Conservation (phyloP, 2,797 vertebrate genomes). For the Pagetopsis macropterus region DNA sequence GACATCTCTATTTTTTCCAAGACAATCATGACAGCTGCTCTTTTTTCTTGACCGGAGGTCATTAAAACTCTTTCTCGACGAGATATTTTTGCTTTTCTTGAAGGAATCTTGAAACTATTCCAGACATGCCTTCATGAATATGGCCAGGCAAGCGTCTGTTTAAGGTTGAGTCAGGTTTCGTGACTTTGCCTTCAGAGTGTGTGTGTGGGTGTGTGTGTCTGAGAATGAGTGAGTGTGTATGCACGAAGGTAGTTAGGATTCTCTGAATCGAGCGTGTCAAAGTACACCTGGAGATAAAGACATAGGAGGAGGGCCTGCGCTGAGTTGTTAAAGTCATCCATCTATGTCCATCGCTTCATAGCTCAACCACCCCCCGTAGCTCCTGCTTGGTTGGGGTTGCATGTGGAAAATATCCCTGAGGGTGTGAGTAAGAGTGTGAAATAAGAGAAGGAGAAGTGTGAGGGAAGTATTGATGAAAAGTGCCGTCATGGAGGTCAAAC, state of each 20-base stretch:
- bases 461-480: slow-evolving; percentile 12
- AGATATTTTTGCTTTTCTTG: slow-evolving; percentile 30
- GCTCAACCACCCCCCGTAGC: slow-evolving; percentile 14
- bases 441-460: neutral
- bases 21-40: slow-evolving; percentile 21
- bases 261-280: slow-evolving; percentile 69
- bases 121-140: slow-evolving; percentile 48
- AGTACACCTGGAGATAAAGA: slow-evolving; percentile 70
- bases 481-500: slow-evolving; percentile 18
- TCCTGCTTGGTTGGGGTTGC: slow-evolving; percentile 21
- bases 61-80: slow-evolving; percentile 36
- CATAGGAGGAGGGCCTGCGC: slow-evolving; percentile 49
- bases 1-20: slow-evolving; percentile 27
- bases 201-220: slow-evolving; percentile 22
- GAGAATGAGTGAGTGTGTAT: slow-evolving; percentile 15
- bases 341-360: slow-evolving; percentile 48
- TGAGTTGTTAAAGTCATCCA: slow-evolving; percentile 73
- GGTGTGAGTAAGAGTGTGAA: slow-evolving; percentile 7
- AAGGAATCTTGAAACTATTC: slow-evolving; percentile 53
- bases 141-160: slow-evolving; percentile 33
- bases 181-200: slow-evolving; percentile 25
- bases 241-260: slow-evolving; percentile 50
- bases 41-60: slow-evolving; percentile 27
- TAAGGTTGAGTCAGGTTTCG: slow-evolving; percentile 60
- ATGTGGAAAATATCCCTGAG: slow-evolving; percentile 29